Evolutionary conservation across 2,888 invertebrate species (phyloP), one percentile per base, ranked within the genome.

Genomic region (Ophion slaviceki): DNA sequence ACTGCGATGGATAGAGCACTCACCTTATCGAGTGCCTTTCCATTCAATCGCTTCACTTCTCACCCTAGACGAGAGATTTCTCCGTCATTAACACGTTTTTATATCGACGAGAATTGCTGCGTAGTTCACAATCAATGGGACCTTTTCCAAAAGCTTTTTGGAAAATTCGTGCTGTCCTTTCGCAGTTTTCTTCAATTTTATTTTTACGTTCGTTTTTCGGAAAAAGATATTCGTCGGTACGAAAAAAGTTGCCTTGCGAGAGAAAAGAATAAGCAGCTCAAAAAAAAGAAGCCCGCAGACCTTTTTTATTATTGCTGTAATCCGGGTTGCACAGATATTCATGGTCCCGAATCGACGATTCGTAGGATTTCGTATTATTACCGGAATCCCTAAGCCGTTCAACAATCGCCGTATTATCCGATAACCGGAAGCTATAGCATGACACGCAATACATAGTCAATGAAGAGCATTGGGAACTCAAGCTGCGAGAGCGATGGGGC

Each of bases 391-490:
- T 53, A 2, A 78, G 74, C 32, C 61, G 24, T 20, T 36, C 32
- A 24, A 59, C 47, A 45, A 59, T 64, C 32, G 17, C 4, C 28
- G 61, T 74, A 11, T 24, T 40, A 61, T 45, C 47, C 61, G 11
- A 64, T 64, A 4, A 67, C 66, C 74, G 6, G 45, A 24, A 28
- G 68, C 59, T 75, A 64, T 59, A 53, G 53, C 53, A 17, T 36
- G 74, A 53, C 74, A 45, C 17, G 66, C 66, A 64, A 61, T 59
- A 53, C 53, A 82, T 53, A 53, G n/a, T 71, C 70, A 75, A 82
- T 79, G 59, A 61, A 47, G 36, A 57, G 36, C 59, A 57, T 40
- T 53, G 74, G 59, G 70, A 77, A 61, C 24, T n/a, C 20, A 71
- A 32, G 70, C 14, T 57, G 24, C 17, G 74, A 81, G 74, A 70